Evolutionary conservation across 2,113 vertebrate species (phyloP), one percentile per base, ranked within the genome.

Genomic region (Petrocephalus zakoni): DNA sequence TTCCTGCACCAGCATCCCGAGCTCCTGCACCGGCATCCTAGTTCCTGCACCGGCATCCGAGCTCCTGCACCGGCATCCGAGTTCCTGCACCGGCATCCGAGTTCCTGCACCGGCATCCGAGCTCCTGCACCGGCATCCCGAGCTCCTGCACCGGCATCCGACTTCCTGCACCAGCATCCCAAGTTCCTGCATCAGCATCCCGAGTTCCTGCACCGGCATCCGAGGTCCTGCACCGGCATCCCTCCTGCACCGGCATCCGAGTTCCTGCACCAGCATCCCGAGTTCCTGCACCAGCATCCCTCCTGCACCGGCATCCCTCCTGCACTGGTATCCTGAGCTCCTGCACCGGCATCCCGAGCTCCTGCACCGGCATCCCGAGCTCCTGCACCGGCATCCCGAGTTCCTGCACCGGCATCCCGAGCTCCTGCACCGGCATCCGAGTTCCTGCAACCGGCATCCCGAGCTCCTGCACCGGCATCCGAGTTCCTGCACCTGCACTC

Each of bases 401-500:
- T 15, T 75, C 68, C 68, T 37, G 25, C 29, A 0, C 68, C 15
- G 29, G 25, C 68, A 5, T 7, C 68, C 68, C 34, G 68, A 37
- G 25, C 29, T n/a, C n/a, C n/a, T n/a, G n/a, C n/a, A n/a, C n/a
- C n/a, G n/a, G n/a, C n/a, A n/a, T n/a, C n/a, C n/a, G n/a, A n/a
- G n/a, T n/a, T n/a, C n/a, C n/a, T n/a, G n/a, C n/a, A n/a, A n/a
- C 72, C 0, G 2, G 15, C 0, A 1, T 19, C 25, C 25, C 17
- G 68, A 17, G 29, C 34, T 75, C 68, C 68, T 37, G 25, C 29
- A 0, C 68, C 15, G 29, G 25, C 68, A 5, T 7, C 68, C 68
- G 68, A 37, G 25, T 13, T n/a, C n/a, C n/a, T n/a, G n/a, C n/a
- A n/a, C n/a, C n/a, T n/a, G n/a, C 34, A 5, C 72, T 78, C 3